Evolutionary conservation across 2,888 invertebrate genomes (phyloP).

Genomic region (Nezara viridula): DNA sequence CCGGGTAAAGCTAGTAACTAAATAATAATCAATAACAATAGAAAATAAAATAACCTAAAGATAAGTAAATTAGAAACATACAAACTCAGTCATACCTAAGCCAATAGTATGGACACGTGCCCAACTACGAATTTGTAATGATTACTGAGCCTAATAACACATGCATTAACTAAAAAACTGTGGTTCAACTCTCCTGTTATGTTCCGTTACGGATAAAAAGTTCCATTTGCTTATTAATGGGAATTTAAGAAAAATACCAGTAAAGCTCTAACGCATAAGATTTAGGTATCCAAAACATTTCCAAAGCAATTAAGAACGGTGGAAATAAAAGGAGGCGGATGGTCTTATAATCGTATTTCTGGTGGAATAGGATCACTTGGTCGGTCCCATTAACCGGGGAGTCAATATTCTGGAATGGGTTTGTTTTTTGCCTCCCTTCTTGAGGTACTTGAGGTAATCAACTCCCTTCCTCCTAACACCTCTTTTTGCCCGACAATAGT

Average conservation of each 20-base stretch:
- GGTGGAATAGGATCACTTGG: not conserved
- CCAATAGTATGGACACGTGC: no score
- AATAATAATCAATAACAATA: no score
- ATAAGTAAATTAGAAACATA: no score
- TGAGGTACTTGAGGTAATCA: conserved; percentile 49
- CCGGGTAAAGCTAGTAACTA: no score
- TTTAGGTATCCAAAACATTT: not conserved
- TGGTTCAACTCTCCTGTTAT: no score
- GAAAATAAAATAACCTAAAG: no score
- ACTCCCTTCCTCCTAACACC: conserved; percentile 2
- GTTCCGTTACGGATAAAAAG: no score
- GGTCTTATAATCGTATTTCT: conserved; percentile 46
- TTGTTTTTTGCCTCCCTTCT: conserved; percentile 34
- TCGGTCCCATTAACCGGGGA: conserved; percentile 11
- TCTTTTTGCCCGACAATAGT: conserved; percentile 42
- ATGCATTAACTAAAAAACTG: no score
- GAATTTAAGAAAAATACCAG: not conserved
- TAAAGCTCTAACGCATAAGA: not conserved
- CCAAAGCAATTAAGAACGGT: conserved; percentile 19
- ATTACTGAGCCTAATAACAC: no score
- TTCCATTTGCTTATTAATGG: not conserved
- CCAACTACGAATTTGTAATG: no score
- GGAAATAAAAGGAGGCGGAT: conserved; percentile 26
- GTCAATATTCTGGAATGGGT: conserved; percentile 47
- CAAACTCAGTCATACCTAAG: no score